These are phyloP conservation scores for Pachyseris speciosa DNA, from an alignment of 64 coral and sea anemone species.

Conservation along the genomic window DNA sequence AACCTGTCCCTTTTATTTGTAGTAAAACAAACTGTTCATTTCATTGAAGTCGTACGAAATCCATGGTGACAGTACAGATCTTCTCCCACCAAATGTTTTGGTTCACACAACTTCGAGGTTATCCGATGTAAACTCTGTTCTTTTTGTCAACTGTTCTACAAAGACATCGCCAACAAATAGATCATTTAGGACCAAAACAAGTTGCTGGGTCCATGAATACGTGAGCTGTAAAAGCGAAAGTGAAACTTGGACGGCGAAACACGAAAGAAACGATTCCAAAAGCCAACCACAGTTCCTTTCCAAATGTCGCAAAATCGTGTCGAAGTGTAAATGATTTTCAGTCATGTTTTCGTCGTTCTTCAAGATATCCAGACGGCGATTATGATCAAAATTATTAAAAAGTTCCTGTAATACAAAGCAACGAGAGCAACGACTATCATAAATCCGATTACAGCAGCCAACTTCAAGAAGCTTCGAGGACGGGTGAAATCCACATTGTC, in stretches of 20 bases:
- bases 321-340: background rate
- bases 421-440: slow-evolving; percentile 70
- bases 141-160: background rate
- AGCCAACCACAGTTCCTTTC: background rate
- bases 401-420: slow-evolving; percentile 81
- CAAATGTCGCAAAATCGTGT: background rate
- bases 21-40: background rate
- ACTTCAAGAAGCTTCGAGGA: slow-evolving; percentile 32
- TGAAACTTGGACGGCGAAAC: slow-evolving; percentile 52
- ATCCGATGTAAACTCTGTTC: background rate
- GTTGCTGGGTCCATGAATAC: slow-evolving; percentile 27
- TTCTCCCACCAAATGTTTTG: background rate
- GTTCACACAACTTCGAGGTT: slow-evolving; percentile 19
- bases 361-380: slow-evolving; percentile 87
- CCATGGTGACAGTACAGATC: background rate
- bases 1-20: background rate
- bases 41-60: background rate
- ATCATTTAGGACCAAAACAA: slow-evolving; percentile 10
- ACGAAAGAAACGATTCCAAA: slow-evolving; percentile 24
- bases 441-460: slow-evolving; percentile 77
- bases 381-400: slow-evolving; percentile 89
- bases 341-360: background rate
- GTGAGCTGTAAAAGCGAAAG: background rate
- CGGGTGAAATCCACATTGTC: slow-evolving; percentile 17
- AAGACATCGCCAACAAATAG: slow-evolving; percentile 2